A percentile compares a stretch with the other conserved stretches of the same genome.
Evolutionary conservation across 2,888 invertebrate species (phyloP).

Genomic region (Melanostoma mellinum): DNA sequence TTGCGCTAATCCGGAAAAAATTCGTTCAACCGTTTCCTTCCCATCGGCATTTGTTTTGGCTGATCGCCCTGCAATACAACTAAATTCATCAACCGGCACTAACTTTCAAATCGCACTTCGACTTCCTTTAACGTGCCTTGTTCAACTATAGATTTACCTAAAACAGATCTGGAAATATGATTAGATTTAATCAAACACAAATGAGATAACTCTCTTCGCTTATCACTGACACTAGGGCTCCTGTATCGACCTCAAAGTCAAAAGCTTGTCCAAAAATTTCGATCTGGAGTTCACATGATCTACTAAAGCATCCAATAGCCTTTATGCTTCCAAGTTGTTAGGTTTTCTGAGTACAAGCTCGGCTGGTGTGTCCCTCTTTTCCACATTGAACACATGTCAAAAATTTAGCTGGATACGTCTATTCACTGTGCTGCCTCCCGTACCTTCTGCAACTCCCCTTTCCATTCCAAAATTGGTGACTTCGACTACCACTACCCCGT

Average conservation of each 20-base stretch:
- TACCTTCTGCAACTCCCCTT: not conserved
- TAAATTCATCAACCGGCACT: slow-evolving; percentile 2
- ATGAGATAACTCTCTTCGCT: slow-evolving; percentile 28
- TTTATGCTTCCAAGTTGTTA: slow-evolving; percentile 17
- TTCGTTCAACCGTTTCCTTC: slow-evolving; percentile 34
- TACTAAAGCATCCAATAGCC: slow-evolving; percentile 14
- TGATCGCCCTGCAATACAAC: slow-evolving; percentile 31
- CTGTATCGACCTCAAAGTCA: slow-evolving; percentile 20
- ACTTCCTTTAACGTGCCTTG: slow-evolving; percentile 18
- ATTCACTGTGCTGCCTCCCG: slow-evolving; percentile 9
- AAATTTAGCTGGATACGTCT: slow-evolving; percentile 33
- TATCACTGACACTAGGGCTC: slow-evolving; percentile 34
- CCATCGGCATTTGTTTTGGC: slow-evolving; percentile 24
- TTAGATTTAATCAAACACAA: slow-evolving; percentile 27
- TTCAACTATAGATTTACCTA: slow-evolving; percentile 26
- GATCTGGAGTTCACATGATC: not conserved
- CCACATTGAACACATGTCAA: slow-evolving; percentile 28
- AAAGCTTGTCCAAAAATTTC: not conserved
- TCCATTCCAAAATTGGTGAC: not conserved
- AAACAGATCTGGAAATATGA: slow-evolving; percentile 33
- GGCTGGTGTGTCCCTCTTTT: slow-evolving; percentile 26
- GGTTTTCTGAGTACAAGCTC: slow-evolving; percentile 4
- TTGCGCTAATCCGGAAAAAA: slow-evolving; percentile 7
- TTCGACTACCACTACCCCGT: not conserved
- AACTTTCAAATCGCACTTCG: slow-evolving; percentile 22